phyloP scores from a whole-genome alignment of 2,113 vertebrate genomes.

The Halichoeres trimaculatus region DNA sequence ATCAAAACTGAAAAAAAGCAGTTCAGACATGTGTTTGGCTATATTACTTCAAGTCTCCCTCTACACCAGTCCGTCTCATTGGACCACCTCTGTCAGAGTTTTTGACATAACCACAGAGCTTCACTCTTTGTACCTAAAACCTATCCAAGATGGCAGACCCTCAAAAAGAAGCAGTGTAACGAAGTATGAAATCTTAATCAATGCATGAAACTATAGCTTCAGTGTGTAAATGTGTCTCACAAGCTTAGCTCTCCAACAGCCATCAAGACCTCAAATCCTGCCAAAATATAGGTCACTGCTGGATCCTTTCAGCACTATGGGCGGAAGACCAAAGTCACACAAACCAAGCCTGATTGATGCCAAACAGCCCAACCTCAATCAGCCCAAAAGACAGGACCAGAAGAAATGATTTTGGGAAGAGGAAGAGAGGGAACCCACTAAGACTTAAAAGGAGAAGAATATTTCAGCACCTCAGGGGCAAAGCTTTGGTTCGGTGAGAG shows the following conservation, averaged over 20 bases:
- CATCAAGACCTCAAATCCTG: constrained; percentile 1
- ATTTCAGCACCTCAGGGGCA: background rate
- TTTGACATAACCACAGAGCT: background rate
- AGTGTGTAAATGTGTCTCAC: background rate
- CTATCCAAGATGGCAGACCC: background rate
- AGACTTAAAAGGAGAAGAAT: background rate
- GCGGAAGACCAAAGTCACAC: background rate
- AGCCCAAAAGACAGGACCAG: background rate
- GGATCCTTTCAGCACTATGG: background rate
- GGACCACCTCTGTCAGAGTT: background rate
- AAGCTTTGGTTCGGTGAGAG: background rate
- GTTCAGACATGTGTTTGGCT: too few relatives aligned
- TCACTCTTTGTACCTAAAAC: background rate
- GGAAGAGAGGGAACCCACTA: background rate
- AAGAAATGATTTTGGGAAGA: background rate
- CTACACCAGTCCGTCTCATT: background rate
- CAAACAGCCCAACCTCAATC: background rate
- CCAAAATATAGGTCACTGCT: background rate
- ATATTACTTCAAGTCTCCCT: background rate
- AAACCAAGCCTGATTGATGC: constrained; percentile 1
- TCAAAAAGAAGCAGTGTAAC: background rate
- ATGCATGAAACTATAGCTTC: background rate
- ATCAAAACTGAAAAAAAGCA: too few relatives aligned
- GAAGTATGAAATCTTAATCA: background rate
- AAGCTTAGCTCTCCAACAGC: background rate